Evolutionary conservation across 2,797 vertebrate genomes (phyloP), one percentile per base, ranked within the genome.

Genomic region (Paguma larvata): DNA sequence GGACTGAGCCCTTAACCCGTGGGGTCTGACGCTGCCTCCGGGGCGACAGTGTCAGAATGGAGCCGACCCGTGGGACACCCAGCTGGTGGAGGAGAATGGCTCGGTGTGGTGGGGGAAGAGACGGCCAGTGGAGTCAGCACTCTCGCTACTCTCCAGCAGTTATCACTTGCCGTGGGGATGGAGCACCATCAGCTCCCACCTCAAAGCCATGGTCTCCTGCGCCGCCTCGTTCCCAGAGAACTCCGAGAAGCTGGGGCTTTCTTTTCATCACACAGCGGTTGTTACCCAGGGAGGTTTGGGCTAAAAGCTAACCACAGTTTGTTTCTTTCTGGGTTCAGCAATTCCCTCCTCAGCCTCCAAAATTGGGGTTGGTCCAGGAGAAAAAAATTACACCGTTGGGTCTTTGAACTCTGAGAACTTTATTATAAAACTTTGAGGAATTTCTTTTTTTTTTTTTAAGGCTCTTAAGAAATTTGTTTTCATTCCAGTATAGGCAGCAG

Each of bases 121-220:
- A 10, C 15, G 2, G 0, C 11, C 16, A 53, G 46, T 14, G 56
- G 32, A 16, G 30, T 18, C 27, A 51, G 46, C 10, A 2, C 62
- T 70, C 53, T 80, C 27, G 1, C 0, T 41, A 1, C 38, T 32
- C 10, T 15, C 59, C 4, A 46, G 72, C 59, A 32, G 84, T 63
- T 89, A 32, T 41, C 70, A 85, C 72, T 91, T 89, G 56, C 65
- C 21, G 0, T 5, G 38, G 23, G 27, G 34, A 32, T 53, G 21
- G 21, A 88, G 72, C 63, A 51, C 4, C 44, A 11, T 10, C 30
- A 89, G 4, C 34, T 91, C 48, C 67, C 68, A 79, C 94, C 62
- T 83, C 88, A 41, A 59, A 89, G 80, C 91, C 88, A n/a, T 63
- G 62, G 68, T 59, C 91, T 96, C 95, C 97, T 88, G 85, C n/a